Evolutionary conservation across 1,140 invertebrate species (phyloP).

Genomic region (Dufourea novaeangliae): DNA sequence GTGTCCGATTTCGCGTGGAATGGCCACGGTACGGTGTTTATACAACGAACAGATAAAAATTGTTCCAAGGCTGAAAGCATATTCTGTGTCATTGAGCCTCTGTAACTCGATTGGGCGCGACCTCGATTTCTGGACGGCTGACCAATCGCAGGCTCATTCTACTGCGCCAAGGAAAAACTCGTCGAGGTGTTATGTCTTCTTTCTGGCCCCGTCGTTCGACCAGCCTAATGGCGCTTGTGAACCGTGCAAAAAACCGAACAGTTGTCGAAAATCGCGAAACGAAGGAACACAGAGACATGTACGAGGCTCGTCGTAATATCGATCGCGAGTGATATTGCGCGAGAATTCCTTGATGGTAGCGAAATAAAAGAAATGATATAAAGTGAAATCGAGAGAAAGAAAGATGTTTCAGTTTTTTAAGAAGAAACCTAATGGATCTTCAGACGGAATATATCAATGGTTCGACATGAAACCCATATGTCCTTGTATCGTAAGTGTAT

Average conservation of each 20-base stretch:
- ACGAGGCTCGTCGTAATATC: background rate
- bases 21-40: background rate
- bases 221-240: background rate
- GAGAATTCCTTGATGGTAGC: background rate
- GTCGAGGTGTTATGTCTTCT: background rate
- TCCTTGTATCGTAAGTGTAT: too few species aligned
- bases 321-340: background rate
- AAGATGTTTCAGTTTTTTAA: too few species aligned
- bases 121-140: background rate
- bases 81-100: background rate
- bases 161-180: background rate
- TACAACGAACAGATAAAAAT: background rate
- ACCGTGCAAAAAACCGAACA: slow-evolving; percentile 4
- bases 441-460: too few species aligned
- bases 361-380: too few species aligned
- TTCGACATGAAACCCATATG: too few species aligned
- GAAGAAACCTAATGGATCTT: too few species aligned
- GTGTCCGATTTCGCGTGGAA: too few species aligned
- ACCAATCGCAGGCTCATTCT: background rate
- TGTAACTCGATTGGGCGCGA: background rate
- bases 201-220: background rate
- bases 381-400: too few species aligned
- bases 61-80: background rate
- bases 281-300: background rate
- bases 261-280: background rate